Base-by-base conservation (phyloP, 1,140 invertebrate genomes). In the Eupristina koningsbergeri region DNA sequence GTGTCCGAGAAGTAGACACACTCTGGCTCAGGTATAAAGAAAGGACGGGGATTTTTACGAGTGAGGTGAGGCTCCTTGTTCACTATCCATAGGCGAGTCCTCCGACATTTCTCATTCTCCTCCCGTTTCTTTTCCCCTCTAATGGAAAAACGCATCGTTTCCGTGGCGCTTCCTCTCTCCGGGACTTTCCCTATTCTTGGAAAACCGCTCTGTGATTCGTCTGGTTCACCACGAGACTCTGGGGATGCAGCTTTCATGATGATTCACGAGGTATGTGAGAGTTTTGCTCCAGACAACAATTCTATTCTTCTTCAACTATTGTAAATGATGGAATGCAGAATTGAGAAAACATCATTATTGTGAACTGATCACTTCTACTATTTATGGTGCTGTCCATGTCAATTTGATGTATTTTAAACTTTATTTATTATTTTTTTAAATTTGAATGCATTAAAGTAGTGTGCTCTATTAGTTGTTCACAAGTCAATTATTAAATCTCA, bases 161-260 rank as follows among this genome's bases (percentile, higher is more conserved):
- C 83, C 83, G 53, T 75, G 80, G 63, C 53, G 47, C 22, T 83
- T 53, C 34, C 64, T n/a, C 45, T 53, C 34, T 63, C 6, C 17
- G 31, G 2, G 17, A 15, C 36, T 84, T 80, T 79, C 71, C 73
- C 29, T 36, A 0, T 84, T 84, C 76, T 26, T 22, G 50, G 82
- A 84, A 79, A 84, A 77, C 47, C 81, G 81, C n/a, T 73, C 34
- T 22, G 3, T 34, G 71, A n/a, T n/a, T n/a, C n/a, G n/a, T n/a
- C n/a, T n/a, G n/a, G n/a, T n/a, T n/a, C n/a, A n/a, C n/a, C n/a
- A n/a, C 81, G 41, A 78, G 76, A 82, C 67, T 82, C 61, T 76
- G 58, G 0, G 53, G 22, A 58, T 13, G 5, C 26, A 5, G 9
- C 53, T 58, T 26, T 9, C 22, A 9, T 3, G 53, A 2, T 26